Evolutionary conservation across 2,888 invertebrate species (phyloP).

Genomic region (Limnephilus lunatus): DNA sequence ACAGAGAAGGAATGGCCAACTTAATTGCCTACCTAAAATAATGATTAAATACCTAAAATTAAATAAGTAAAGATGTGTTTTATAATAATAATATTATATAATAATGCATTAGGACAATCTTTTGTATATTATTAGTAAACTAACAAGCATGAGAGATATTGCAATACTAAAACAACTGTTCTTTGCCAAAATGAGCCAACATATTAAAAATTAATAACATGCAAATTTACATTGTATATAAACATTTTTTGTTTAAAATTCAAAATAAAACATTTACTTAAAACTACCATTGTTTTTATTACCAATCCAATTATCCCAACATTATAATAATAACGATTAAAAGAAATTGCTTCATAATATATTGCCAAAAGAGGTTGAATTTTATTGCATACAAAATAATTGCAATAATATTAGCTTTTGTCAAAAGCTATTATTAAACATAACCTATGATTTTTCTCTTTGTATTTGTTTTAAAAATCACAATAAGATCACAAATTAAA

Average conservation of each 20-base stretch:
- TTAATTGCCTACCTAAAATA: slow-evolving; percentile 1
- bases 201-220: neutral
- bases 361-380: neutral
- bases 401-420: neutral
- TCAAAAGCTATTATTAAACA: neutral
- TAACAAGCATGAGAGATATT: slow-evolving; percentile 3
- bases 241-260: slow-evolving; percentile 42
- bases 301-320: slow-evolving; percentile 25
- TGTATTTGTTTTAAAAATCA: neutral
- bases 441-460: neutral
- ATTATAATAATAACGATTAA: neutral
- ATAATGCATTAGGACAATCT: slow-evolving; percentile 27
- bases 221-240: slow-evolving; percentile 23
- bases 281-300: slow-evolving; percentile 18
- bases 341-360: neutral
- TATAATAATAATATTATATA: slow-evolving; percentile 8
- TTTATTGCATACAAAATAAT: slow-evolving; percentile 6
- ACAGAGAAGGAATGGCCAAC: neutral
- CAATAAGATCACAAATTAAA: neutral
- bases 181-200: slow-evolving; percentile 20
- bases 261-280: slow-evolving; percentile 21
- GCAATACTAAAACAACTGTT: neutral
- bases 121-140: neutral
- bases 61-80: slow-evolving; percentile 11
- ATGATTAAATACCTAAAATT: neutral